Evolutionary conservation across 2,797 vertebrate species (phyloP), one percentile per base, ranked within the genome.

Genomic region (Sternotherus odoratus): DNA sequence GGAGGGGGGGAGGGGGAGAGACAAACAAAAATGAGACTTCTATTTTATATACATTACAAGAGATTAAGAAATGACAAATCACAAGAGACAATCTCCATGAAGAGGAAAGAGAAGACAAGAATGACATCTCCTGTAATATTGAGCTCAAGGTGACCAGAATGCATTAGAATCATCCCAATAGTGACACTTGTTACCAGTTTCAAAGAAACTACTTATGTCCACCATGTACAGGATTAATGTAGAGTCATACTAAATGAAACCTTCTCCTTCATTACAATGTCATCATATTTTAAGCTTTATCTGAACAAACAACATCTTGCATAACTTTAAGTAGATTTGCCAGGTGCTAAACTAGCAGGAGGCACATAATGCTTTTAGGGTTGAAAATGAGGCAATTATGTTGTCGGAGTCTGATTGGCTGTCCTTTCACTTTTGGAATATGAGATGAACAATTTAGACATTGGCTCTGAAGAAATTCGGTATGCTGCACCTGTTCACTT

Each of bases 321-420:
- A 51, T 85, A 96, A 96, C 95, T 96, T 49, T 97, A 95, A 98
- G 93, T 89, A 92, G 94, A 95, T 98, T 97, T 95, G 94, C 97
- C 98, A 98, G 97, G 96, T 98, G 97, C 90, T 78, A 87, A 43
- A 87, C 90, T 96, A 96, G 97, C 97, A 95, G 97, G 96, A 97
- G 93, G 60, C 36, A 53, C 13, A 10, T 95, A 96, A 98, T 95
- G 94, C 92, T 96, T 96, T 98, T 97, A 96, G 94, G 92, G 96
- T 86, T 60, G 93, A 95, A 97, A 92, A 92, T 84, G 89, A 96
- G 90, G 85, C 89, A 91, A 94, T 97, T 94, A 92, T 48, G 88
- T 89, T 91, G 86, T 82, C 17, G 16, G 89, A 84, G 87, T 88
- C 85, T 96, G 89, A 96, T 91, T 77, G 66, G 91, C 81, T 91